A percentile compares a stretch with the other conserved stretches of the same genome.
phyloP scores from a whole-genome alignment of 2,113 vertebrate genomes.

The Zosterops hypoxanthus region DNA sequence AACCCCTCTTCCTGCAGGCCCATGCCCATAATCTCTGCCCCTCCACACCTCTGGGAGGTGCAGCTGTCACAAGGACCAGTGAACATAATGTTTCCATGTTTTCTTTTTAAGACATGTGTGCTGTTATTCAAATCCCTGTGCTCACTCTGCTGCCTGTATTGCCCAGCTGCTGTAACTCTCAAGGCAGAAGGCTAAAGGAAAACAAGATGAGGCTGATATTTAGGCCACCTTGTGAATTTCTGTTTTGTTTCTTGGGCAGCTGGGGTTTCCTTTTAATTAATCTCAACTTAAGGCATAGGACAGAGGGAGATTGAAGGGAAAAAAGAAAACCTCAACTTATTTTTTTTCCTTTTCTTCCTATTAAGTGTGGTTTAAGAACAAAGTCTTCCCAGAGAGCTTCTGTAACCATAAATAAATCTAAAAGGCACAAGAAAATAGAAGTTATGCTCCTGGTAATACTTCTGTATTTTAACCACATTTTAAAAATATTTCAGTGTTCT shows the following conservation, averaged over 20 bases:
- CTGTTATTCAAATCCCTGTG: background rate
- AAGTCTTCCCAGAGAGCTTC: background rate
- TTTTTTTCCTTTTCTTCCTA: background rate
- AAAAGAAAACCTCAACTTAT: background rate
- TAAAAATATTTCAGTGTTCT: background rate
- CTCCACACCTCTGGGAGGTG: background rate
- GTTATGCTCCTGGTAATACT: background rate
- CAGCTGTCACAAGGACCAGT: accelerated
- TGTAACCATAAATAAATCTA: background rate
- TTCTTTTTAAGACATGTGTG: background rate
- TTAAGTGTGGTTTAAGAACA: background rate
- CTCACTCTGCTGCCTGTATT: background rate
- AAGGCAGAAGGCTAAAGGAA: background rate
- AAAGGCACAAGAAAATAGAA: background rate
- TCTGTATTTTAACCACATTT: background rate
- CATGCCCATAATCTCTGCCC: background rate
- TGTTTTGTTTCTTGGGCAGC: background rate
- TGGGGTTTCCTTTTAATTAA: background rate
- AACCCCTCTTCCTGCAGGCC: background rate
- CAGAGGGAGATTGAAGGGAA: background rate
- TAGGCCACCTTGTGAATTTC: background rate
- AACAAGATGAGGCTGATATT: background rate
- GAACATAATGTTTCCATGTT: background rate
- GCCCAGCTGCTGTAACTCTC: background rate
- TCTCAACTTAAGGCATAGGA: background rate